phyloP scores from a whole-genome alignment of 2,888 invertebrate genomes.

The Poecilus cupreus region DNA sequence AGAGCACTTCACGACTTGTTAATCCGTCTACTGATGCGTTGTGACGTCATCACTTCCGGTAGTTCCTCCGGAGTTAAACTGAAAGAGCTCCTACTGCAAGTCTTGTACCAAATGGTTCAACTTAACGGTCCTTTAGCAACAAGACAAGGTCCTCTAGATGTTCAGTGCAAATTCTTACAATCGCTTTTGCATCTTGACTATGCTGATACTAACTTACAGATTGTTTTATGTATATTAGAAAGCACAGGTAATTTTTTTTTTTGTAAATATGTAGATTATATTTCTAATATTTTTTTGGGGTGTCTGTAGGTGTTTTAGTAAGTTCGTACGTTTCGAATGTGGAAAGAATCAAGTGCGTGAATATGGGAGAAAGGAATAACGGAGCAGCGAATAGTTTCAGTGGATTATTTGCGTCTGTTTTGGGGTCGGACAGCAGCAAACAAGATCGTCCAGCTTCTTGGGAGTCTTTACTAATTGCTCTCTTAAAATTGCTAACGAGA shows the following conservation, averaged over 20 bases:
- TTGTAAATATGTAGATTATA: background rate
- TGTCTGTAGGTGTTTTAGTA: conserved; percentile 72
- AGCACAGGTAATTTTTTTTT: conserved; percentile 83
- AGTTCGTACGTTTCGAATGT: conserved; percentile 75
- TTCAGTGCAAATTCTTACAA: conserved; percentile 83
- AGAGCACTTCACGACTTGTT: conserved; percentile 83
- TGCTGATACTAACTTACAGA: conserved; percentile 81
- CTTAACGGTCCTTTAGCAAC: conserved; percentile 79
- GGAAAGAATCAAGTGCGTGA: conserved; percentile 76
- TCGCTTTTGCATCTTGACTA: conserved; percentile 80
- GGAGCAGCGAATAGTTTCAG: conserved; percentile 79
- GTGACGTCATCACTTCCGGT: conserved; percentile 76
- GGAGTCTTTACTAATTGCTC: conserved; percentile 82
- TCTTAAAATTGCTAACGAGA: conserved; percentile 79
- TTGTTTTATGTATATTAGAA: conserved; percentile 84
- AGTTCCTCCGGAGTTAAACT: conserved; percentile 76
- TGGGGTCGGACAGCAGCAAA: conserved; percentile 78
- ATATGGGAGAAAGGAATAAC: conserved; percentile 73
- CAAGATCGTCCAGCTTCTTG: conserved; percentile 82
- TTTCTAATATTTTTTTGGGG: conserved; percentile 59
- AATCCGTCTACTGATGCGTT: conserved; percentile 80
- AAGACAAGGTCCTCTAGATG: conserved; percentile 82
- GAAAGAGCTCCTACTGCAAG: conserved; percentile 81
- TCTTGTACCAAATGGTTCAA: conserved; percentile 83
- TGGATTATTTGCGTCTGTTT: conserved; percentile 84